Percentiles rank a stretch among this genome's conserved stretches.
These are phyloP conservation scores for Aphaenogaster ashmeadi DNA, from an alignment of 1,140 invertebrate genomes.

Conservation along the genomic window DNA sequence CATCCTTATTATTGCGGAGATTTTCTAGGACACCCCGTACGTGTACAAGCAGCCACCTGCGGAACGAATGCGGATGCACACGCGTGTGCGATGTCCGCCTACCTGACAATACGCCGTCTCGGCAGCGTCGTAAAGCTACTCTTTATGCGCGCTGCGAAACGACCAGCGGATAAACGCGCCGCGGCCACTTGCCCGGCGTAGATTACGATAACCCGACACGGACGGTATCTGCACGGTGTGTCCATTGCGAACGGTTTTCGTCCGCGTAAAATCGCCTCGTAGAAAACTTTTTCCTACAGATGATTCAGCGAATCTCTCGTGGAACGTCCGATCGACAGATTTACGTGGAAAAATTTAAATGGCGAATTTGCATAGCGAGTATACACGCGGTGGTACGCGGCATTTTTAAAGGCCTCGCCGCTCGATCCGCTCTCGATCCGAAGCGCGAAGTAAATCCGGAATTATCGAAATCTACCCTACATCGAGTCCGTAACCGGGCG, in stretches of 20 bases:
- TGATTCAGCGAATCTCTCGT: not conserved
- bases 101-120: slow-evolving; percentile 67
- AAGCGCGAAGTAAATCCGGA: slow-evolving; percentile 9
- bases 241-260: not conserved
- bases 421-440: not conserved
- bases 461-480: slow-evolving; percentile 26
- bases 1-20: not conserved
- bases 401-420: not conserved
- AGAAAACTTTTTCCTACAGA: not conserved
- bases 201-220: slow-evolving; percentile 49
- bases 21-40: slow-evolving; percentile 9
- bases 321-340: not conserved
- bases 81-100: slow-evolving; percentile 29
- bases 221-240: not conserved
- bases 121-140: slow-evolving; percentile 61
- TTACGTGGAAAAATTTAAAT: slow-evolving; percentile 4
- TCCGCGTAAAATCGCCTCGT: slow-evolving; percentile 23
- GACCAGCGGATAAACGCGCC: slow-evolving; percentile 50
- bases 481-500: slow-evolving; percentile 25
- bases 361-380: not conserved
- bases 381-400: not conserved
- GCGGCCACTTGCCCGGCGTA: slow-evolving; percentile 39
- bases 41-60: slow-evolving; percentile 41
- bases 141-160: slow-evolving; percentile 47
- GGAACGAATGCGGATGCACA: slow-evolving; percentile 28